Evolutionary conservation across 1,140 invertebrate genomes (phyloP), one percentile per base, ranked within the genome.

Genomic region (Marisa cornuarietis): DNA sequence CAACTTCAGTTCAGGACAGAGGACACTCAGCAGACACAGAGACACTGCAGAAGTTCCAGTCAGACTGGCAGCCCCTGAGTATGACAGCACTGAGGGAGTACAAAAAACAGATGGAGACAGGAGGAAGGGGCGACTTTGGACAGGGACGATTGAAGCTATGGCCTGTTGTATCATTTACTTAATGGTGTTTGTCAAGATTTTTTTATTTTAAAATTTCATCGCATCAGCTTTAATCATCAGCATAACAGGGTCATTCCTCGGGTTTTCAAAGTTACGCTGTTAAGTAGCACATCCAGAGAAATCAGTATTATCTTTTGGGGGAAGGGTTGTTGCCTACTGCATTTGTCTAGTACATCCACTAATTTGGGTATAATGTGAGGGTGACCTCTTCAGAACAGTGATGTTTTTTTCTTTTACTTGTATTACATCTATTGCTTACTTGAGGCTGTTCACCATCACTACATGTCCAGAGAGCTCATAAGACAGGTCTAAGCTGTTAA

Each of bases 81-180:
- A 83, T 87, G 86, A 79, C 81, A 62, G 87, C 87, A 11, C 75
- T 88, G 58, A 78, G 86, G 52, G 87, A 88, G 78, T 88, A 88
- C 81, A 88, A 85, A 78, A 65, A 85, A 54, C 76, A 81, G 58
- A 26, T 84, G 63, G 78, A 80, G 8, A 71, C 82, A 11, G 82
- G 80, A 42, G 87, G 87, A 26, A 72, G 78, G 0, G 87, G 87
- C 16, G 83, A 86, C 18, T 88, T 86, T 78, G 80, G 83, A 9
- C 82, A 84, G 26, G 86, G 87, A 3, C 76, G 83, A 62, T 66
- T 82, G 16, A 84, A 80, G 65, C 82, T 87, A 83, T 88, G 87
- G 11, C n/a, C n/a, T n/a, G 62, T 63, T 18, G n/a, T 63, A 63
- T 20, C 62, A 20, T 63, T 63, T 63, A n/a, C 62, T 20, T 20